A percentile compares a stretch with the other conserved stretches of the same genome.
Conservation (phyloP, 2,888 invertebrate genomes). For the Scelioninae gen. 1 region DNA sequence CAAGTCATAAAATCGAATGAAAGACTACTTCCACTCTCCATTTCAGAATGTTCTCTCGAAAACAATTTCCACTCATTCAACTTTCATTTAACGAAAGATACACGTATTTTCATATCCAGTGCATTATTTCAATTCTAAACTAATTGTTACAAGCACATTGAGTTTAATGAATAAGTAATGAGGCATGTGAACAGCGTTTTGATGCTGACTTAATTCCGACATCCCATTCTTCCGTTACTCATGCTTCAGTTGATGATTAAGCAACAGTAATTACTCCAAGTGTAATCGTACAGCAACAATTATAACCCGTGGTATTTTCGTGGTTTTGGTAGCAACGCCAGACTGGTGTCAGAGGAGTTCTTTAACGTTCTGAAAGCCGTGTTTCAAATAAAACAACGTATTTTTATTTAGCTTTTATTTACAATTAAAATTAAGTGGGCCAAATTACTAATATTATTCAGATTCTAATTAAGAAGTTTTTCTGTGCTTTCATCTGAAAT, state of each 20-base stretch:
- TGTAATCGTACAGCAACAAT: slow-evolving; percentile 12
- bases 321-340: slow-evolving; percentile 14
- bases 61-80: slow-evolving; percentile 3
- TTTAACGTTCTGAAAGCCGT: slow-evolving; percentile 1
- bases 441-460: neutral
- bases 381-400: neutral
- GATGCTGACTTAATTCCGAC: slow-evolving; percentile 2
- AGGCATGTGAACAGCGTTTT: slow-evolving; percentile 21
- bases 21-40: neutral
- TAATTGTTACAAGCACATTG: slow-evolving; percentile 32
- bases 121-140: slow-evolving; percentile 29
- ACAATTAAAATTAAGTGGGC: slow-evolving; percentile 5
- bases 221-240: slow-evolving; percentile 1
- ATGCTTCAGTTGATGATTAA: slow-evolving; percentile 31
- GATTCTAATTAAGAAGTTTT: neutral
- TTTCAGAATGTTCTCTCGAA: neutral
- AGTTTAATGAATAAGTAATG: slow-evolving; percentile 37
- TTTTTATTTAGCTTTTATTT: neutral
- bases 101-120: slow-evolving; percentile 8
- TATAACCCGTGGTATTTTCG: slow-evolving; percentile 17
- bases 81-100: slow-evolving; percentile 3
- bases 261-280: slow-evolving; percentile 35
- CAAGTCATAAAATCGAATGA: too few species aligned
- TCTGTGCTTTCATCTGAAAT: too few species aligned
- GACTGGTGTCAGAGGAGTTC: slow-evolving; percentile 4